Conservation (phyloP, 2,113 vertebrate species). For the Vulpes lagopus region DNA sequence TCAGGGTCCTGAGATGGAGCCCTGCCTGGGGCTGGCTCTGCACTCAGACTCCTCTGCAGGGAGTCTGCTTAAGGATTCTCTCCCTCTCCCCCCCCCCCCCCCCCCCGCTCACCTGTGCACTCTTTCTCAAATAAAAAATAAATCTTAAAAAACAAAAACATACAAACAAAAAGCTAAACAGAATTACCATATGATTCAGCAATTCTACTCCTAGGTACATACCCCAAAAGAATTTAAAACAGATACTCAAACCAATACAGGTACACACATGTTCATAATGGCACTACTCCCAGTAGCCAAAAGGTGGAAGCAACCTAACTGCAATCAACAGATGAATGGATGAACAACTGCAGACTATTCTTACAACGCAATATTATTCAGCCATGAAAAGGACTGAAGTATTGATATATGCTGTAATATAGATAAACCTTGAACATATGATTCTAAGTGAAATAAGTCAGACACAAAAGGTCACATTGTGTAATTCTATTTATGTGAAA, state of each 20-base stretch:
- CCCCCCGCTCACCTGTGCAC: background rate
- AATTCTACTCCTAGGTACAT: background rate
- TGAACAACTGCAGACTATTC: background rate
- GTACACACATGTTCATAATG: background rate
- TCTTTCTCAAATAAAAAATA: background rate
- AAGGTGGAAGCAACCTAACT: background rate
- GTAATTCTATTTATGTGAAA: background rate
- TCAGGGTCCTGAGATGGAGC: background rate
- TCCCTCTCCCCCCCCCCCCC: too few species aligned
- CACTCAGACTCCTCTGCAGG: background rate
- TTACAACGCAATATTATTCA: background rate
- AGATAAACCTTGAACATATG: slow-evolving; percentile 3
- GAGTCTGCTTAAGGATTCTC: background rate
- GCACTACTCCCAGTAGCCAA: background rate
- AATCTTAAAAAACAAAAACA: background rate
- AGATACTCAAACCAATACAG: background rate
- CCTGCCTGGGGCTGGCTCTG: background rate
- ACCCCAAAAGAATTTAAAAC: background rate
- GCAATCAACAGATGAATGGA: background rate
- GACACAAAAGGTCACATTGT: background rate
- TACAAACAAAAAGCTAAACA: background rate
- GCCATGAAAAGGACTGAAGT: background rate
- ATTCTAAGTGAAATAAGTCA: background rate
- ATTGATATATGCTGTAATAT: background rate
- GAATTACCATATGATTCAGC: background rate